Base-by-base conservation (phyloP, 64 coral and sea anemone genomes). In the Anthopleura sola region DNA sequence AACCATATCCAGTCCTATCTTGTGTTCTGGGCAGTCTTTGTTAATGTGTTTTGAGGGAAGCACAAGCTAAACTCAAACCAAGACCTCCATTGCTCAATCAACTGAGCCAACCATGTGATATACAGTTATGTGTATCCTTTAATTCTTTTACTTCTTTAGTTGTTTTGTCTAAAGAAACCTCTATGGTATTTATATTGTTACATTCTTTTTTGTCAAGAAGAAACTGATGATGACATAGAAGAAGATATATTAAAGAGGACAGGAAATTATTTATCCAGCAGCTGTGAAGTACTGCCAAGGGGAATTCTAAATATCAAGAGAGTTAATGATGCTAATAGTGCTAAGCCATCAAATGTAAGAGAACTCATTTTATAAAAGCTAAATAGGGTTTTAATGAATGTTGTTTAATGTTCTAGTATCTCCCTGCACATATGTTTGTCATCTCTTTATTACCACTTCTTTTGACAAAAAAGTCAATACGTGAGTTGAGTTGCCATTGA, bases 321-420 rank as follows among this genome's bases (percentile, higher is more conserved):
- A 86, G 81, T 95, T 5, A 99, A 99, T 80, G 90, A 99, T 90
- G 90, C 97, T n/a, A 99, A 99, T 49, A 78, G 48, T 29, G 81
- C 87, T 47, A 99, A 99, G 78, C 92, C 87, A 21, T 94, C 93
- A 18, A 92, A 95, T 87, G 97, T 99, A 84, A 94, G 89, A 85
- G 71, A 68, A 7, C 14, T 14, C 10, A 15, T 23, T 2, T 62
- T 53, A 53, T 53, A 53, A 17, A n/a, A n/a, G n/a, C n/a, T n/a
- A n/a, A n/a, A n/a, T n/a, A n/a, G 50, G 11, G 16, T 53, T 53
- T 13, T 15, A 53, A 75, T 75, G 20, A 24, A 12, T 32, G 76
- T 78, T 36, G 16, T 32, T 29, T 75, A 12, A 37, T 44, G 40
- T 44, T n/a, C n/a, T n/a, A n/a, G n/a, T n/a, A n/a, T n/a, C n/a